Percentiles rank a stretch among this genome's conserved stretches.
Evolutionary conservation across 2,888 invertebrate genomes (phyloP).

Genomic region (Sminthurinus aureus): DNA sequence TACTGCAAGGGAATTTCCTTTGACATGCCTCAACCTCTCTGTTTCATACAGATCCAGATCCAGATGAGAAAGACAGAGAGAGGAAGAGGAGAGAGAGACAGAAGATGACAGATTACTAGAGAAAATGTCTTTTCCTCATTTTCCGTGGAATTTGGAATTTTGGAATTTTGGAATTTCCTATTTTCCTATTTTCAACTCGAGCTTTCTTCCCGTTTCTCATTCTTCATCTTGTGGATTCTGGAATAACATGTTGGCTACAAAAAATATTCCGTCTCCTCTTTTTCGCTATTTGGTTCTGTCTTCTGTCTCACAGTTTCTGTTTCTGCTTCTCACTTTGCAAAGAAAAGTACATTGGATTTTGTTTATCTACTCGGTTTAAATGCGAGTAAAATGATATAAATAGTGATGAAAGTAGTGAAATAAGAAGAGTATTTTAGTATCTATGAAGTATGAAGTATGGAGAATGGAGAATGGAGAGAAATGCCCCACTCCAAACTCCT

Average conservation of each 20-base stretch:
- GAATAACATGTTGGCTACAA: too few relatives aligned
- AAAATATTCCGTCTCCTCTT: slow-evolving; percentile 13
- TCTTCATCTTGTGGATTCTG: too few relatives aligned
- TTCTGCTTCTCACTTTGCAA: neutral
- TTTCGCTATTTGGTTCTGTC: slow-evolving; percentile 29
- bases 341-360: neutral
- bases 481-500: too few relatives aligned
- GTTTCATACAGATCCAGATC: neutral
- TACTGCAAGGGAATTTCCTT: slow-evolving; percentile 9
- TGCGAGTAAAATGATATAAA: too few relatives aligned
- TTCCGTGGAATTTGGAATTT: slow-evolving; percentile 3
- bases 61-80: neutral
- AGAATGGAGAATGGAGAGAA: too few relatives aligned
- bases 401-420: too few relatives aligned
- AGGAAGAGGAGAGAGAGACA: slow-evolving; percentile 18
- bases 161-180: neutral
- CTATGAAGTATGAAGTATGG: too few relatives aligned
- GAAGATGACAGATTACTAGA: slow-evolving; percentile 36
- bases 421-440: too few relatives aligned
- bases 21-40: slow-evolving; percentile 19
- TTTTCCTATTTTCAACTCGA: neutral
- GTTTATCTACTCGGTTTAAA: too few relatives aligned
- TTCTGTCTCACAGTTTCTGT: slow-evolving; percentile 4
- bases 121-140: slow-evolving; percentile 29
- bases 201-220: neutral